phyloP scores from a whole-genome alignment of 2,888 invertebrate species.

The Entomobrya proxima region DNA sequence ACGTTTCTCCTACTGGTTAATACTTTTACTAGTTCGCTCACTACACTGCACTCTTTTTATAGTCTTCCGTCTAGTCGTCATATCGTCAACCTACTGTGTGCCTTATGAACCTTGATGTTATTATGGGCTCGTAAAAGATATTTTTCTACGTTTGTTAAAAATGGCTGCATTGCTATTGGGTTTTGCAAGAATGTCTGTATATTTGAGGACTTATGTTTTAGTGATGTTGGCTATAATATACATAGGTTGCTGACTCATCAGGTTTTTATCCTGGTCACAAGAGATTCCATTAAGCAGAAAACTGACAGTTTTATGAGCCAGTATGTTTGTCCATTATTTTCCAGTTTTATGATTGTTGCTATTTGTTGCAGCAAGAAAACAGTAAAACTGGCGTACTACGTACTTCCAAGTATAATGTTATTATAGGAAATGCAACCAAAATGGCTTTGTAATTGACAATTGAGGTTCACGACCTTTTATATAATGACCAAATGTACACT shows the following conservation, averaged over 20 bases:
- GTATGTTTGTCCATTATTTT: no score
- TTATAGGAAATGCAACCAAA: background rate
- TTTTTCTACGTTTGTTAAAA: background rate
- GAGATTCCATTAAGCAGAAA: background rate
- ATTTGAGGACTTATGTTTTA: background rate
- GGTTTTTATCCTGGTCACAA: background rate
- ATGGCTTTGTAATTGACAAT: background rate
- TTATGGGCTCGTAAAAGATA: constrained; percentile 8
- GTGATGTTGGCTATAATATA: background rate
- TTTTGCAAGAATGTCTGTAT: no score
- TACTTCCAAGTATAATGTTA: background rate
- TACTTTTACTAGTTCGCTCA: no score
- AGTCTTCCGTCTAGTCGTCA: background rate
- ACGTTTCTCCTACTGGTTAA: background rate
- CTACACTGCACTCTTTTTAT: background rate
- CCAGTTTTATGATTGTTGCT: no score
- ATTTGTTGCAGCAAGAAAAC: no score
- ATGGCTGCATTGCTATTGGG: no score
- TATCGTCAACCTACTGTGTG: constrained; percentile 23
- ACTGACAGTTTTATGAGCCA: no score
- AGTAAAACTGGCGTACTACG: background rate
- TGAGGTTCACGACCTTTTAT: constrained; percentile 4
- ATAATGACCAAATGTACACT: no score
- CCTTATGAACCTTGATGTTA: constrained; percentile 29
- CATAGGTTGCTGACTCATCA: constrained; percentile 9